These are phyloP conservation scores for Chironomus striatipennis DNA, from an alignment of 1,140 invertebrate species.

Conservation along the genomic window DNA sequence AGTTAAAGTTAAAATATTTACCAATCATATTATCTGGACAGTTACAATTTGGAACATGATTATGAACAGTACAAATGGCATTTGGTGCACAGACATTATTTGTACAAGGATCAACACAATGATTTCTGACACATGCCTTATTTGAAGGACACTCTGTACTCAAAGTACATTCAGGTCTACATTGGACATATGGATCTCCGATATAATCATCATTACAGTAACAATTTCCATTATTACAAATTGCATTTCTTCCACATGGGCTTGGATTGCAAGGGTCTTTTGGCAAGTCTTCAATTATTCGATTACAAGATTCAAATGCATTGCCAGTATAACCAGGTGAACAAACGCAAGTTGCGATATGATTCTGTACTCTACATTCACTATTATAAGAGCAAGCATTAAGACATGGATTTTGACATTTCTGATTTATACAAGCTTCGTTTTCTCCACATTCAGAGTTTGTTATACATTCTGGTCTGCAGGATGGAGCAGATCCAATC, in stretches of 20 bases:
- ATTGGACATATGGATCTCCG: slow-evolving; percentile 59
- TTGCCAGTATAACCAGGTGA: slow-evolving; percentile 57
- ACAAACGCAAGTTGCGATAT: slow-evolving; percentile 57
- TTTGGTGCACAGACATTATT: slow-evolving; percentile 57
- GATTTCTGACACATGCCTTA: slow-evolving; percentile 61
- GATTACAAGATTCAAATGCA: slow-evolving; percentile 41
- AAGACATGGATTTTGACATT: slow-evolving; percentile 48
- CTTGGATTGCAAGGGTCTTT: slow-evolving; percentile 49
- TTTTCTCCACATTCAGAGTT: slow-evolving; percentile 48
- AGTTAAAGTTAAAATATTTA: not conserved
- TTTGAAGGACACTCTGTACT: slow-evolving; percentile 62
- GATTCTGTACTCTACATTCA: slow-evolving; percentile 53
- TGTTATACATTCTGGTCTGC: slow-evolving; percentile 50
- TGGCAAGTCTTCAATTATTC: not conserved
- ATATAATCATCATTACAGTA: slow-evolving; percentile 43
- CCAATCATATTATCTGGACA: slow-evolving; percentile 65
- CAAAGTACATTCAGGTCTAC: slow-evolving; percentile 64
- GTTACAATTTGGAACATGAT: slow-evolving; percentile 65
- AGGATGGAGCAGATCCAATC: slow-evolving; percentile 48
- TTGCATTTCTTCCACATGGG: slow-evolving; percentile 61
- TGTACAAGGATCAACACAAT: slow-evolving; percentile 68
- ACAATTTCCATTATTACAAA: slow-evolving; percentile 41
- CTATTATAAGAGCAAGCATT: slow-evolving; percentile 54
- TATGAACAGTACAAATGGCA: slow-evolving; percentile 62
- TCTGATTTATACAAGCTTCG: slow-evolving; percentile 46